Evolutionary conservation across 2,113 vertebrate genomes (phyloP).

Genomic region (Leptosomus discolor): DNA sequence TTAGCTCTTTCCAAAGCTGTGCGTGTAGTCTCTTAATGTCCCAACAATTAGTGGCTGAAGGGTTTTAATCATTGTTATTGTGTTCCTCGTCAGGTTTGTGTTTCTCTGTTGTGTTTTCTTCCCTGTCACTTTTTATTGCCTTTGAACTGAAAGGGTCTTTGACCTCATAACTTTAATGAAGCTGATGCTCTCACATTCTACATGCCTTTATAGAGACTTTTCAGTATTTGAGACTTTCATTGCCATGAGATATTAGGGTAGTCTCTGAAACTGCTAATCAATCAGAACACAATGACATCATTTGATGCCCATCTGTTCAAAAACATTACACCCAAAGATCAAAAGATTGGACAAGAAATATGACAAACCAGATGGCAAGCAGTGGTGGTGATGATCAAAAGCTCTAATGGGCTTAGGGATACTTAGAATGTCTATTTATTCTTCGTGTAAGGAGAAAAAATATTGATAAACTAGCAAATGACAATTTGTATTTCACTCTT

Average conservation of each 20-base stretch:
- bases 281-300: neutral
- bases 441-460: neutral
- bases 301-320: neutral
- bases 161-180: neutral
- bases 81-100: neutral
- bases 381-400: neutral
- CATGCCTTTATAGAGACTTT: neutral
- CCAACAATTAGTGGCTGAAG: neutral
- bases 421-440: neutral
- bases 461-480: neutral
- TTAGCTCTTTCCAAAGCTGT: neutral
- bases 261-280: neutral
- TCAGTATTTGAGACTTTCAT: neutral
- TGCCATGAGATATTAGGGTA: neutral
- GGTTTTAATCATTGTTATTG: neutral
- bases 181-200: neutral
- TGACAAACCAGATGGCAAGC: constrained; percentile 1
- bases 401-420: neutral
- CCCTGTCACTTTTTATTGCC: neutral
- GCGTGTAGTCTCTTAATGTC: neutral
- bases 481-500: neutral
- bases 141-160: neutral
- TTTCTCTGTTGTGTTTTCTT: neutral
- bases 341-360: neutral
- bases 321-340: neutral